These are phyloP conservation scores for Acanthosepion lycidas DNA, from an alignment of 2,888 invertebrate species.

Conservation along the genomic window DNA sequence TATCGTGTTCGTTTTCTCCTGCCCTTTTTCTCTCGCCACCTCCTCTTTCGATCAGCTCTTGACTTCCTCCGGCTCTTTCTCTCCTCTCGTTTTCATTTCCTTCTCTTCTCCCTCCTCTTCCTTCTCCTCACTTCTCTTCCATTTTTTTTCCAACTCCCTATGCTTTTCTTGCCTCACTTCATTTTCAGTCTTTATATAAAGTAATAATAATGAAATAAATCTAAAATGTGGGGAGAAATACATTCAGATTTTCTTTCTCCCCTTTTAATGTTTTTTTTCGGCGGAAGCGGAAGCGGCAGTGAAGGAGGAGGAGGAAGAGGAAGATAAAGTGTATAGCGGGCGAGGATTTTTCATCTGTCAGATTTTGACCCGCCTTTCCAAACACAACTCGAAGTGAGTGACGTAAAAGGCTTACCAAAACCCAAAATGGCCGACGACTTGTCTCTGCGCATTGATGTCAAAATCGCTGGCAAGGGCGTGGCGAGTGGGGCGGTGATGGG, in stretches of 20 bases:
- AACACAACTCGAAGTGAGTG: not conserved
- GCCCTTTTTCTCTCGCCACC: not conserved
- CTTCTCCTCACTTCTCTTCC: not conserved
- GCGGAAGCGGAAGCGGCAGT: not conserved
- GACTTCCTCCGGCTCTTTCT: too few species aligned
- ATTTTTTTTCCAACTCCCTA: not conserved
- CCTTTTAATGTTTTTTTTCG: not conserved
- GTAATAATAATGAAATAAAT: not conserved
- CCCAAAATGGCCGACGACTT: not conserved
- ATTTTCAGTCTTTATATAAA: not conserved
- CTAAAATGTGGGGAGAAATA: not conserved
- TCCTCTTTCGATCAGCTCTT: too few species aligned
- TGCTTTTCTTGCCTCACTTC: not conserved
- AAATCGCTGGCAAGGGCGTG: not conserved
- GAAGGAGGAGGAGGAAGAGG: not conserved
- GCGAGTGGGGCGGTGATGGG: not conserved
- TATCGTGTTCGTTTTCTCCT: not conserved
- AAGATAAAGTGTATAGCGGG: not conserved
- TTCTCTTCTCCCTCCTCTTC: too few species aligned
- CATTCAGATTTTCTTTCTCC: not conserved
- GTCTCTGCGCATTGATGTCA: not conserved
- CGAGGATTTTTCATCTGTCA: conserved; percentile 6
- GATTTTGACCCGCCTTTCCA: not conserved
- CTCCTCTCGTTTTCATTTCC: too few species aligned
- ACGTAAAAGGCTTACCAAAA: not conserved